A percentile compares a stretch with the other conserved stretches of the same genome.
These are phyloP conservation scores for Myotis vivesi DNA, from an alignment of 2,797 vertebrate species.

Conservation along the genomic window DNA sequence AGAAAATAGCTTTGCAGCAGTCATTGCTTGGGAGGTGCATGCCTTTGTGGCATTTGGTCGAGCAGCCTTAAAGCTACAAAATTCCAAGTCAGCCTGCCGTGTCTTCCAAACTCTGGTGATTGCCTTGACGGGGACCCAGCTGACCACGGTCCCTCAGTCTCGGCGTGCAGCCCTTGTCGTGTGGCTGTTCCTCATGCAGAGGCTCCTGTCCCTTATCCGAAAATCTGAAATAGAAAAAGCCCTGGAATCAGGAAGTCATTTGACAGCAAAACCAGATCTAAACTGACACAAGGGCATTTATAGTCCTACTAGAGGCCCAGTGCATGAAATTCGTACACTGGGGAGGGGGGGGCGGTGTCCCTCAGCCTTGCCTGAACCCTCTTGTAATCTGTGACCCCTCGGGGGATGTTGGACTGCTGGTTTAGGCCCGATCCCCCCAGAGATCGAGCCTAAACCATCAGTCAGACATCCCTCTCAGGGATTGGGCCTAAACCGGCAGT, in stretches of 20 bases:
- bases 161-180: neutral
- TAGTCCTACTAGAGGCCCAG: neutral
- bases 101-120: neutral
- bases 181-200: neutral
- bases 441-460: too few species aligned
- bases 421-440: too few species aligned
- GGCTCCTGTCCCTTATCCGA: neutral
- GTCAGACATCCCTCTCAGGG: too few species aligned
- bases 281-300: neutral
- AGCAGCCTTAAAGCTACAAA: neutral
- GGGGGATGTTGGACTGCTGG: too few species aligned
- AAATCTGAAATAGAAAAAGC: neutral
- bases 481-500: too few species aligned
- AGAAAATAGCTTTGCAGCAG: neutral
- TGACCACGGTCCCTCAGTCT: rapidly evolving
- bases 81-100: neutral
- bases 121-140: neutral
- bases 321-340: too few species aligned
- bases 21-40: neutral
- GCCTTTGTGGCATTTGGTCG: neutral
- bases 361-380: too few species aligned
- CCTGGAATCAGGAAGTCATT: constrained; percentile 18
- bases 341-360: too few species aligned
- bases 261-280: neutral
- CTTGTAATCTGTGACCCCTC: too few species aligned